Conservation (phyloP, 2,797 vertebrate genomes). For the Echeneis naucrates region DNA sequence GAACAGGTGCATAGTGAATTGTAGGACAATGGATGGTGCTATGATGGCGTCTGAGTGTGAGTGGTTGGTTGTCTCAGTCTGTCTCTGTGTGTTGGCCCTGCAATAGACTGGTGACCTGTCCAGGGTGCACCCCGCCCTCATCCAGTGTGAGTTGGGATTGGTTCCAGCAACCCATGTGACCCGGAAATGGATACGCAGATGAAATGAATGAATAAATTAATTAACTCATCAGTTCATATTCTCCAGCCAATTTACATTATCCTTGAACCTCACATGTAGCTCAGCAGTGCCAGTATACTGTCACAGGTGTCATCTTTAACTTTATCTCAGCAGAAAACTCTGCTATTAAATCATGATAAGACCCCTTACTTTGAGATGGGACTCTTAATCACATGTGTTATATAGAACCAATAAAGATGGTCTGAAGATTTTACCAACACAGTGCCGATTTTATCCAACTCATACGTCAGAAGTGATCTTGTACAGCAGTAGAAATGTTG, state of each 20-base stretch:
- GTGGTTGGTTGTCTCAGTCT: too few relatives aligned
- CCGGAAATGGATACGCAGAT: too few relatives aligned
- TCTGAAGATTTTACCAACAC: slow-evolving; percentile 3
- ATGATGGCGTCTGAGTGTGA: too few relatives aligned
- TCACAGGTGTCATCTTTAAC: slow-evolving; percentile 13
- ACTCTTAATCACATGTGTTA: slow-evolving; percentile 19
- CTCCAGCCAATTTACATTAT: not conserved
- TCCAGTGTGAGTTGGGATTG: too few relatives aligned
- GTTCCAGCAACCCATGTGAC: too few relatives aligned
- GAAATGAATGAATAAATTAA: too few relatives aligned
- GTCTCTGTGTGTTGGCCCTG: too few relatives aligned
- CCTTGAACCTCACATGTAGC: not conserved
- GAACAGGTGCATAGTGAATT: too few relatives aligned
- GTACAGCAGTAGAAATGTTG: slow-evolving; percentile 4
- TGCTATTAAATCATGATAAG: slow-evolving; percentile 16
- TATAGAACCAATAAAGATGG: slow-evolving; percentile 4
- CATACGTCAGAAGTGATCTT: slow-evolving; percentile 1
- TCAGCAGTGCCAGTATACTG: not conserved
- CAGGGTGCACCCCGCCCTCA: too few relatives aligned
- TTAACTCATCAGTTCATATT: not conserved
- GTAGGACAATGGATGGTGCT: too few relatives aligned
- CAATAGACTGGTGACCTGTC: too few relatives aligned
- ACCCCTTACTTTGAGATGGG: slow-evolving; percentile 14
- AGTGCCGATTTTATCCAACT: slow-evolving; percentile 11
- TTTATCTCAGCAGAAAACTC: not conserved